phyloP scores from a whole-genome alignment of 2,113 vertebrate genomes.

The Centrocercus urophasianus region DNA sequence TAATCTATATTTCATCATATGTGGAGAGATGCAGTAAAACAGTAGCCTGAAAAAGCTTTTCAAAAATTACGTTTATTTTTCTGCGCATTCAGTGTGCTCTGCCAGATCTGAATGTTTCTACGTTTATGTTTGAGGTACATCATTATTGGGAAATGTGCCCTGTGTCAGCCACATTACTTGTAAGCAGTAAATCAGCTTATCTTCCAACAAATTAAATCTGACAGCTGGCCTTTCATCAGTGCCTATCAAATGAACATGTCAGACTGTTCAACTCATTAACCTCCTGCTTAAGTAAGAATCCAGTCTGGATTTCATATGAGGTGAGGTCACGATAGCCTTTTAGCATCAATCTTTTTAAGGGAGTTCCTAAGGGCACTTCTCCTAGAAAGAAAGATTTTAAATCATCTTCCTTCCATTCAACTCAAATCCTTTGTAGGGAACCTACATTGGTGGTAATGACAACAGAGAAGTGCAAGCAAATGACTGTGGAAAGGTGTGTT shows the following conservation, averaged over 20 bases:
- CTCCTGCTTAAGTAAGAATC: constrained; percentile 45
- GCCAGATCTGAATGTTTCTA: not conserved
- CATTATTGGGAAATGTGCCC: not conserved
- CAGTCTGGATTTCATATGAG: constrained; percentile 16
- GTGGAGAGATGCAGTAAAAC: not conserved
- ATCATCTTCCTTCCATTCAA: not conserved
- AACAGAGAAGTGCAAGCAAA: not conserved
- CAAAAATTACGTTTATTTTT: not conserved
- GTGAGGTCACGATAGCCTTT: constrained; percentile 13
- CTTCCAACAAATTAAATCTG: constrained; percentile 59
- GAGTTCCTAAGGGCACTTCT: not conserved
- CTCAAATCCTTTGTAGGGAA: not conserved
- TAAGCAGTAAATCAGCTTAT: constrained; percentile 72
- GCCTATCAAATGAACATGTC: constrained; percentile 52
- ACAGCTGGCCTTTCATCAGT: constrained; percentile 64
- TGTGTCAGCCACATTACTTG: constrained; percentile 33
- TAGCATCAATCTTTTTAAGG: not conserved
- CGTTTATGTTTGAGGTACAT: not conserved
- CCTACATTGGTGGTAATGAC: not conserved
- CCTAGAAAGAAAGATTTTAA: not conserved
- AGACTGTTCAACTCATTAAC: constrained; percentile 61
- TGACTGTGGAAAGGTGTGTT: not conserved
- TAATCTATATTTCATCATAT: no score
- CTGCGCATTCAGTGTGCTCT: not conserved
- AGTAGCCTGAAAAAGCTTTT: not conserved